Conservation (phyloP, 2,797 vertebrate genomes). For the Sandelia bainsii region DNA sequence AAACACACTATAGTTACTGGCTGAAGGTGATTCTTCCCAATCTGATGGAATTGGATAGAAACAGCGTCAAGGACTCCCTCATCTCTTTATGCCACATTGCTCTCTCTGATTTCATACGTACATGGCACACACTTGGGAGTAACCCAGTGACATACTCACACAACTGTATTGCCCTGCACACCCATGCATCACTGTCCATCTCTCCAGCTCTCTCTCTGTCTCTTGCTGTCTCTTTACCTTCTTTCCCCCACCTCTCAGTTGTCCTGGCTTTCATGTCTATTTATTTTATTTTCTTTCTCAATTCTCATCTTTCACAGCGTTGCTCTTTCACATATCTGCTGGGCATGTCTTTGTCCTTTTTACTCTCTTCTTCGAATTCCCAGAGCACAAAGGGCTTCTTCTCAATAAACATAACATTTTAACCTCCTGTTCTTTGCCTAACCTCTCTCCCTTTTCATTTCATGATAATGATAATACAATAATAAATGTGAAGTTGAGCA, state of each 20-base stretch:
- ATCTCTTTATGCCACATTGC: slow-evolving; percentile 65
- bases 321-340: slow-evolving; percentile 19
- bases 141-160: slow-evolving; percentile 40
- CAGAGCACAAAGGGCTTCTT: slow-evolving; percentile 52
- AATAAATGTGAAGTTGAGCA: background rate
- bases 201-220: slow-evolving; percentile 29
- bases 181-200: slow-evolving; percentile 72
- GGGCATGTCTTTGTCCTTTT: slow-evolving; percentile 34
- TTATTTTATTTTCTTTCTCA: slow-evolving; percentile 50
- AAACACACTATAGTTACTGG: slow-evolving; percentile 23
- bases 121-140: slow-evolving; percentile 57
- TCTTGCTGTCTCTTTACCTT: slow-evolving; percentile 29
- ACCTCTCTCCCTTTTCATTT: background rate
- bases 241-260: slow-evolving; percentile 11
- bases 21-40: slow-evolving; percentile 52
- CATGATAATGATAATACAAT: background rate
- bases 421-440: slow-evolving; percentile 39
- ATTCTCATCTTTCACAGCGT: slow-evolving; percentile 46
- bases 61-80: slow-evolving; percentile 61
- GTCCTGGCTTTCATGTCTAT: slow-evolving; percentile 49
- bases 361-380: slow-evolving; percentile 56
- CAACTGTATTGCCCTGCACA: slow-evolving; percentile 44
- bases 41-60: slow-evolving; percentile 46
- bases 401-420: slow-evolving; percentile 66
- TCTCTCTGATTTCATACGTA: slow-evolving; percentile 67